phyloP scores from a whole-genome alignment of 2,888 invertebrate species.

The Troides oblongomaculatus region DNA sequence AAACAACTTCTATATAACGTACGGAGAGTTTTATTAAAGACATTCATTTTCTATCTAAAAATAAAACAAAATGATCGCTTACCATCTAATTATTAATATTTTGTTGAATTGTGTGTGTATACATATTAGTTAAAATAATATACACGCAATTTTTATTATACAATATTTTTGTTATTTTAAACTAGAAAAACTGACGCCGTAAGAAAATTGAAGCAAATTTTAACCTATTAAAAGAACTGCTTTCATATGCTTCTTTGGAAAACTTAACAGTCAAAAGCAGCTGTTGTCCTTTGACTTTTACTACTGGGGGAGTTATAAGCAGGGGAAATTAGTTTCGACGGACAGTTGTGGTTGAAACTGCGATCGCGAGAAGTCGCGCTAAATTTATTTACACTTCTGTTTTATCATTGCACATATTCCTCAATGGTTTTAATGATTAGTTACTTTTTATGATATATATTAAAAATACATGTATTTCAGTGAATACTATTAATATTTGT shows the following conservation, averaged over 20 bases:
- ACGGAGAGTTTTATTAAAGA: too few relatives aligned
- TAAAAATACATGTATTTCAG: constrained; percentile 3
- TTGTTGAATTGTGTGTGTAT: too few relatives aligned
- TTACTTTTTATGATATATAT: constrained; percentile 7
- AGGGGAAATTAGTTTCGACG: constrained; percentile 54
- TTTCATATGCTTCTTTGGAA: constrained; percentile 47
- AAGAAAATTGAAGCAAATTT: neutral
- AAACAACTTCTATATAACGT: too few relatives aligned
- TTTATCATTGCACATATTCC: neutral
- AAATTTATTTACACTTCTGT: constrained; percentile 10
- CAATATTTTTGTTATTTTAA: too few relatives aligned
- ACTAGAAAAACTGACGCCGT: neutral
- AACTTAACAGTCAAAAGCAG: constrained; percentile 56
- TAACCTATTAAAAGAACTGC: constrained; percentile 27
- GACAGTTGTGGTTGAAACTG: constrained; percentile 55
- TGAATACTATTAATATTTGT: neutral
- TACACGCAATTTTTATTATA: too few relatives aligned
- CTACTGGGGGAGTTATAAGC: constrained; percentile 58
- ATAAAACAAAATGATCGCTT: too few relatives aligned
- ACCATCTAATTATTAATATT: too few relatives aligned
- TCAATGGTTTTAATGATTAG: constrained; percentile 1
- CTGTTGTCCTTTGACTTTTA: constrained; percentile 62
- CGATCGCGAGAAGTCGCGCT: constrained; percentile 40
- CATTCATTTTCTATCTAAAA: too few relatives aligned
- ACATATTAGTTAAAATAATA: too few relatives aligned